Base-by-base conservation (phyloP, 2,113 vertebrate species). In the Sisor rabdophorus region DNA sequence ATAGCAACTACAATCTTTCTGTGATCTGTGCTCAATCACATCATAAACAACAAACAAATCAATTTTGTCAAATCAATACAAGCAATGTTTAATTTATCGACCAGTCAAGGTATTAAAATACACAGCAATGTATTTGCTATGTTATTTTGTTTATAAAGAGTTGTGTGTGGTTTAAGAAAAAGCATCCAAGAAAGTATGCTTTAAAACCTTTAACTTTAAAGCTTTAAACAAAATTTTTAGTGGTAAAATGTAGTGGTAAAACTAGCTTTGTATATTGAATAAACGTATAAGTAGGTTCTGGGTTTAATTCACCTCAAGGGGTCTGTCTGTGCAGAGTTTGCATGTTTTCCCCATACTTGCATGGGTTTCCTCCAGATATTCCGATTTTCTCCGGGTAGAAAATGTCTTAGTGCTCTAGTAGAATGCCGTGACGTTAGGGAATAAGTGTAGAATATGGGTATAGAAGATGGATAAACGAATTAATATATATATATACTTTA, bases 241-340 rank as follows among this genome's bases (percentile, higher is more conserved):
- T n/a, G n/a, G n/a, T 32, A 70, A 71, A 60, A 28, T 30, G 56
- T n/a, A 50, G 36, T 55, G 71, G 26, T 68, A 28, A 50, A 50
- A 26, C 65, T 61, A 60, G 65, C 50, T 53, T 75, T 54, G 63
- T 55, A 67, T 36, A 36, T 36, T 3, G 3, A 36, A 36, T 36
- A 6, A 36, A 36, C 6, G 32, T 36, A 36, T 36, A 36, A 36
- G n/a, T n/a, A n/a, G n/a, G n/a, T n/a, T n/a, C n/a, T n/a, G n/a
- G n/a, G n/a, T n/a, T n/a, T n/a, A n/a, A n/a, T n/a, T n/a, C n/a
- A n/a, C n/a, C n/a, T n/a, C n/a, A n/a, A n/a, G n/a, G n/a, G n/a
- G n/a, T n/a, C n/a, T n/a, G n/a, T n/a, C n/a, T n/a, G n/a, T n/a
- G n/a, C n/a, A n/a, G n/a, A n/a, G n/a, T n/a, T n/a, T n/a, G n/a